Evolutionary conservation across 2,113 vertebrate species (phyloP).

Genomic region (Hippopotamus amphibius): DNA sequence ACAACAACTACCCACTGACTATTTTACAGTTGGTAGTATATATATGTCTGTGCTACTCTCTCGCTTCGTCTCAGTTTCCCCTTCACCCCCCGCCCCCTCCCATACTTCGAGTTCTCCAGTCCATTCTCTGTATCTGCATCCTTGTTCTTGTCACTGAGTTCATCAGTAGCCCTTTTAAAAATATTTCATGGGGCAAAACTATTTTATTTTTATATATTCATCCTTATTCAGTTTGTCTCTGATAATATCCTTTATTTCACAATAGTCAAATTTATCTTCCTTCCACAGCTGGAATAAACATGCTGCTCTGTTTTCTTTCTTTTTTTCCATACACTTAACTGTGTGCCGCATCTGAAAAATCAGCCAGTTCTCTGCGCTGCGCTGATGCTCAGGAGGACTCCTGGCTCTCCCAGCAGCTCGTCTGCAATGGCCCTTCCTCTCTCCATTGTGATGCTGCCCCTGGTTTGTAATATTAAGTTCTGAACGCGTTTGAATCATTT

Average conservation of each 20-base stretch:
- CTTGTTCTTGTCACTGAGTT: too few species aligned
- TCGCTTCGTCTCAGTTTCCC: too few species aligned
- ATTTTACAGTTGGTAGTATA: too few species aligned
- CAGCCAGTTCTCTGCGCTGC: not conserved
- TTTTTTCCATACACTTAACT: not conserved
- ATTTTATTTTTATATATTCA: slow-evolving; percentile 57
- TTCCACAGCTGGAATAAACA: slow-evolving; percentile 49
- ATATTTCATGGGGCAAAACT: not conserved
- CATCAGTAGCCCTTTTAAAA: not conserved
- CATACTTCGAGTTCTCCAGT: too few species aligned
- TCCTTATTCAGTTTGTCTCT: slow-evolving; percentile 30
- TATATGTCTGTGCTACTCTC: too few species aligned
- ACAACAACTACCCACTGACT: too few species aligned
- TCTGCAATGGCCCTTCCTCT: not conserved
- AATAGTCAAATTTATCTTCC: slow-evolving; percentile 51
- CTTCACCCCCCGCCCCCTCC: too few species aligned
- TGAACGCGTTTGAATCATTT: slow-evolving; percentile 35
- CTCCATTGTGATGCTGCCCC: not conserved
- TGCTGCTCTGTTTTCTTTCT: not conserved
- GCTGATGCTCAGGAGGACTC: not conserved
- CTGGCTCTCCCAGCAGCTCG: not conserved
- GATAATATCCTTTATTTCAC: slow-evolving; percentile 36
- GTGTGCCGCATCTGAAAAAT: not conserved
- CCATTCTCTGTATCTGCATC: too few species aligned
- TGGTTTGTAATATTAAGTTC: not conserved